Conservation (phyloP, 2,888 invertebrate genomes). For the Carpatolechia fugitivella region DNA sequence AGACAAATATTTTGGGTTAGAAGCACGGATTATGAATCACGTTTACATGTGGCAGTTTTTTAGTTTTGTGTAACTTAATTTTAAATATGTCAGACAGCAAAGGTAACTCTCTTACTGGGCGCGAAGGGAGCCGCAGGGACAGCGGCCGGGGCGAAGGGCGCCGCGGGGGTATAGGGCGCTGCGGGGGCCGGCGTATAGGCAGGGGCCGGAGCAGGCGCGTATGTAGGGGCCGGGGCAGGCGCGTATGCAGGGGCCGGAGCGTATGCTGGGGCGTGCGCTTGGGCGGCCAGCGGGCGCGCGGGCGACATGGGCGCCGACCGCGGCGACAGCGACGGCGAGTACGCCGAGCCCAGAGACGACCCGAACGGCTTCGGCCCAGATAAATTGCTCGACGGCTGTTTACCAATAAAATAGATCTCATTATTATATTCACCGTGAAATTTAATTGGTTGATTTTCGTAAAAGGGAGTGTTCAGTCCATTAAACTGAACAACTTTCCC, state of each 20-base stretch:
- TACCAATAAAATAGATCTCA: too few species aligned
- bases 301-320: conserved; percentile 74
- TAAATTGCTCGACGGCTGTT: conserved; percentile 72
- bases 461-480: too few species aligned
- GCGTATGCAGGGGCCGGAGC: conserved; percentile 20
- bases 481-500: too few species aligned
- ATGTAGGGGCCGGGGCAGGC: conserved; percentile 24
- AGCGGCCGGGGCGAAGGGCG: conserved; percentile 17
- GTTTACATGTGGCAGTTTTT: not conserved
- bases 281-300: conserved; percentile 53
- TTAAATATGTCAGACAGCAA: conserved; percentile 52
- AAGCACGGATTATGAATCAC: not conserved
- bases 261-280: conserved; percentile 32
- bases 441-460: too few species aligned
- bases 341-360: conserved; percentile 78
- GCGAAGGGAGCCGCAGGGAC: conserved; percentile 38
- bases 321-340: conserved; percentile 72
- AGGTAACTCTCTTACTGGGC: conserved; percentile 77
- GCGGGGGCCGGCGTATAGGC: conserved; percentile 29
- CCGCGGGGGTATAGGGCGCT: conserved; percentile 34
- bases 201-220: conserved; percentile 31
- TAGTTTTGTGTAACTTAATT: not conserved
- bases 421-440: too few species aligned
- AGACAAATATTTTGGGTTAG: not conserved
- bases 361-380: conserved; percentile 82